phyloP scores from a whole-genome alignment of 2,888 invertebrate species.

The Campoplex nolae region DNA sequence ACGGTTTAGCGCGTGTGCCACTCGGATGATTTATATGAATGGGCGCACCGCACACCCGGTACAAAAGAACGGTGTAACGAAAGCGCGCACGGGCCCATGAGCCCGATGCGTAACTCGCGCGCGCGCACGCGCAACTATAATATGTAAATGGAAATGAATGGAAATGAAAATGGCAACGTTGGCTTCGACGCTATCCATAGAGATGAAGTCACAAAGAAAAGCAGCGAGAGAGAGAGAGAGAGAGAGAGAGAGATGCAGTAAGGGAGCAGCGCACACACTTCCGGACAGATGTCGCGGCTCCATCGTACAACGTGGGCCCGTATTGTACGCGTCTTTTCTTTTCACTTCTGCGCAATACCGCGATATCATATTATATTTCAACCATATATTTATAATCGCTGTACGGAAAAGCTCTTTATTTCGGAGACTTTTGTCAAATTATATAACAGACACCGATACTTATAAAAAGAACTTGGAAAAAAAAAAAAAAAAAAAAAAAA shows the following conservation, averaged over 20 bases:
- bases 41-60: slow-evolving; percentile 54
- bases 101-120: slow-evolving; percentile 46
- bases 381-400: not conserved
- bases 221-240: slow-evolving; percentile 5
- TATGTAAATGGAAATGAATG: slow-evolving; percentile 72
- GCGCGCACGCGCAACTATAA: slow-evolving; percentile 39
- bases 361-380: slow-evolving; percentile 42
- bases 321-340: slow-evolving; percentile 71
- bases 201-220: slow-evolving; percentile 22
- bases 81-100: slow-evolving; percentile 47
- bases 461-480: not conserved
- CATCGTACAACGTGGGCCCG: slow-evolving; percentile 67
- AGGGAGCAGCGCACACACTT: slow-evolving; percentile 73
- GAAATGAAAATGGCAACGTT: slow-evolving; percentile 71
- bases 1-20: slow-evolving; percentile 27
- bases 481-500: not conserved
- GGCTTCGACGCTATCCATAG: slow-evolving; percentile 46
- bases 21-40: slow-evolving; percentile 48
- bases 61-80: slow-evolving; percentile 43
- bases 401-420: not conserved
- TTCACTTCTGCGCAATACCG: slow-evolving; percentile 67
- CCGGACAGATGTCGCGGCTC: slow-evolving; percentile 79
- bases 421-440: not conserved
- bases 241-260: slow-evolving; percentile 33
- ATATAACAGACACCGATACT: not conserved